A percentile compares a stretch with the other conserved stretches of the same genome.
These are phyloP conservation scores for Antrozous pallidus DNA, from an alignment of 2,797 vertebrate genomes.

Conservation along the genomic window DNA sequence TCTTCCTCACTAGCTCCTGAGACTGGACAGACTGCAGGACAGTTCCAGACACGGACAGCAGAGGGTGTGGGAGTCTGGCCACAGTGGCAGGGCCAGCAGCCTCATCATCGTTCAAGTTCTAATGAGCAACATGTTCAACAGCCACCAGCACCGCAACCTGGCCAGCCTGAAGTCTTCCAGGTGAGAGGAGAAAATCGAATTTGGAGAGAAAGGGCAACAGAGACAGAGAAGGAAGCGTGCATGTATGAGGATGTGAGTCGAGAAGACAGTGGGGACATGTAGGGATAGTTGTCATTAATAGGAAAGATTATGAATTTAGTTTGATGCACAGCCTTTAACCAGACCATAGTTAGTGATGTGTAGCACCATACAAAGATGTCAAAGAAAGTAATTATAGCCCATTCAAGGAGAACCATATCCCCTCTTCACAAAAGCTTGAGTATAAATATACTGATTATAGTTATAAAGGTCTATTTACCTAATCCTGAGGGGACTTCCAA, in stretches of 20 bases:
- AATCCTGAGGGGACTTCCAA: background rate
- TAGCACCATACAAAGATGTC: background rate
- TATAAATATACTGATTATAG: background rate
- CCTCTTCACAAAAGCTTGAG: background rate
- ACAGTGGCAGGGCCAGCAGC: constrained; percentile 92
- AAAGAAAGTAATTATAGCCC: background rate
- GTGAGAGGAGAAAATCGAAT: constrained; percentile 80
- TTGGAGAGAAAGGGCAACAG: background rate
- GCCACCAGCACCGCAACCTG: constrained; percentile 79
- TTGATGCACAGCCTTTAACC: background rate
- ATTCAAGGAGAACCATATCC: background rate
- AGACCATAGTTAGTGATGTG: background rate
- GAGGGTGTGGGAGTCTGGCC: constrained; percentile 91
- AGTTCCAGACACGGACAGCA: constrained; percentile 88
- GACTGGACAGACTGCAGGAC: constrained; percentile 83
- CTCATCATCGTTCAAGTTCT: constrained; percentile 83
- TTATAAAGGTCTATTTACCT: background rate
- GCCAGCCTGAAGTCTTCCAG: constrained; percentile 94
- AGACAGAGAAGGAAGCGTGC: background rate
- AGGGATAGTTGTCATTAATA: background rate
- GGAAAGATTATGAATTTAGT: background rate
- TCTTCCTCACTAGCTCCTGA: constrained; percentile 78
- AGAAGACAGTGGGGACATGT: background rate
- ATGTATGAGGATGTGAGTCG: background rate
- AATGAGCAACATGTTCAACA: constrained; percentile 82